phyloP scores from a whole-genome alignment of 2,113 vertebrate species.

The Maccullochella peelii region DNA sequence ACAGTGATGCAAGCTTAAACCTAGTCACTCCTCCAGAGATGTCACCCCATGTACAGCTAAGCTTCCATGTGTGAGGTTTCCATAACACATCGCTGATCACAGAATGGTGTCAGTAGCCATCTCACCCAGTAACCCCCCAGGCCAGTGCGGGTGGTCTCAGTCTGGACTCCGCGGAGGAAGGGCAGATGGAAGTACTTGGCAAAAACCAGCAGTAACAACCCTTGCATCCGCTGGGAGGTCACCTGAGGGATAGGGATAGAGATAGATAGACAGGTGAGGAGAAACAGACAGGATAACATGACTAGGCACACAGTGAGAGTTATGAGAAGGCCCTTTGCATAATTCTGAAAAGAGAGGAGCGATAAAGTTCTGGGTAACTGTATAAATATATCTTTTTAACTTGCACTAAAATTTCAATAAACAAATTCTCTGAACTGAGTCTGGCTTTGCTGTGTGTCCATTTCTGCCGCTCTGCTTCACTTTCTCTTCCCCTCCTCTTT shows the following conservation, averaged over 20 bases:
- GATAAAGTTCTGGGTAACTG: neutral
- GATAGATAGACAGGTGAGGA: constrained; percentile 9
- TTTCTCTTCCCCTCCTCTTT: constrained; percentile 11
- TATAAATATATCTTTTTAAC: neutral
- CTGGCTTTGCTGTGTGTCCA: neutral
- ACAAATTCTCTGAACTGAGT: constrained; percentile 13
- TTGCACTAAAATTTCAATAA: constrained; percentile 15
- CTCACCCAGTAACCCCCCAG: constrained; percentile 91
- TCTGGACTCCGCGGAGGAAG: constrained; percentile 91
- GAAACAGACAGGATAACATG: neutral
- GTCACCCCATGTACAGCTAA: neutral
- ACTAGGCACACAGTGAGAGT: constrained; percentile 8
- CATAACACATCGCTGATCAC: constrained; percentile 21
- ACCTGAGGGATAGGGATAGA: constrained; percentile 89
- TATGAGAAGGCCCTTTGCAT: constrained; percentile 30
- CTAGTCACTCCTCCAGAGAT: neutral
- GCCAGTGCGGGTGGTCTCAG: constrained; percentile 93
- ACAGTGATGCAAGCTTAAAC: constrained; percentile 13
- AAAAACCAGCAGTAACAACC: constrained; percentile 93
- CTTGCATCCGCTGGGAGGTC: constrained; percentile 96
- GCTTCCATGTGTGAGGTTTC: constrained; percentile 8
- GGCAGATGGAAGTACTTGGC: constrained; percentile 95
- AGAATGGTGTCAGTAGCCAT: constrained; percentile 35
- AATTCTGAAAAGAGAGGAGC: constrained; percentile 3
- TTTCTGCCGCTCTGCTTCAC: constrained; percentile 32